Evolutionary conservation across 2,797 vertebrate species (phyloP).

Genomic region (Mustela erminea): DNA sequence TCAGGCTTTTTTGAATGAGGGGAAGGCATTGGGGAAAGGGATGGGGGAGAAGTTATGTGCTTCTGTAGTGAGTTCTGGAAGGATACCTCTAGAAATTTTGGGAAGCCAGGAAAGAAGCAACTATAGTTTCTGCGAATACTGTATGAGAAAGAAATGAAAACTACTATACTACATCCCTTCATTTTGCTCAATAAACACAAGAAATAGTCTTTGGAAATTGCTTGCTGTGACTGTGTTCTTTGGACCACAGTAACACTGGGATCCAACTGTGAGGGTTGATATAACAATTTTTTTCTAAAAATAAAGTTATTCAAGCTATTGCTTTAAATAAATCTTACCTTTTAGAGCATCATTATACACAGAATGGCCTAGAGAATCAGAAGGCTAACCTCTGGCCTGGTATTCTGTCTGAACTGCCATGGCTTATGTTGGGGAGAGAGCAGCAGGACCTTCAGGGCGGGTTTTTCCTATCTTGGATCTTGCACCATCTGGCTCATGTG

Average conservation of each 20-base stretch:
- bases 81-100: neutral
- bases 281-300: neutral
- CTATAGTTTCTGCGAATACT: neutral
- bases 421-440: neutral
- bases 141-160: neutral
- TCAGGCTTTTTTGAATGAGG: neutral
- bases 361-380: neutral
- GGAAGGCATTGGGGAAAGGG: neutral
- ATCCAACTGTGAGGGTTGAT: neutral
- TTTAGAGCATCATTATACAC: neutral
- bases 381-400: neutral
- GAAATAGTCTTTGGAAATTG: neutral
- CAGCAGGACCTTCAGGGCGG: neutral
- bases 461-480: neutral
- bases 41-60: neutral
- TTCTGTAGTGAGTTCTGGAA: neutral
- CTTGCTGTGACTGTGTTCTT: neutral
- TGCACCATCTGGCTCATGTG: neutral
- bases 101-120: neutral
- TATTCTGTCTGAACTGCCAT: neutral
- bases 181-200: slow-evolving; percentile 27
- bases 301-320: neutral
- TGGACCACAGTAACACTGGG: neutral
- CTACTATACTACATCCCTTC: neutral
- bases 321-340: slow-evolving; percentile 23